These are phyloP conservation scores for Callyntrura guangdongensis DNA, from an alignment of 2,888 invertebrate species.

Conservation along the genomic window DNA sequence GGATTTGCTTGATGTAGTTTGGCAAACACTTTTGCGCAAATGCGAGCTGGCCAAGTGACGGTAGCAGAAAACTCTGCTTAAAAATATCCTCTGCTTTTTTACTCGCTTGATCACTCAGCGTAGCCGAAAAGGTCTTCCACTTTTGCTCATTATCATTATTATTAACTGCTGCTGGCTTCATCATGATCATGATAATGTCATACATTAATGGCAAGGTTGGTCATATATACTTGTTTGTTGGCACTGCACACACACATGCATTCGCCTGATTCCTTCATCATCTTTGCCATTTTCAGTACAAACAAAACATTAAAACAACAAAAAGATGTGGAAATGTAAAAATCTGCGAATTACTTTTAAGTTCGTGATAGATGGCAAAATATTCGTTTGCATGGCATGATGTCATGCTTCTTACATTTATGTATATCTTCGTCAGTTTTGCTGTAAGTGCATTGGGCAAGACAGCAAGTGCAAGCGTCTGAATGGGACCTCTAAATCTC, in stretches of 20 bases:
- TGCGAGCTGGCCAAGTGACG: too few species aligned
- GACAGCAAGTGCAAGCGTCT: too few species aligned
- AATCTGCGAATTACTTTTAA: slow-evolving; percentile 24
- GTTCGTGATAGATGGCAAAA: not conserved
- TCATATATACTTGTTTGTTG: not conserved
- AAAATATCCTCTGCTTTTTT: not conserved
- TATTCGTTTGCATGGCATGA: too few species aligned
- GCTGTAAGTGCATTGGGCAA: too few species aligned
- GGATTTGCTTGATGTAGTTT: slow-evolving; percentile 11
- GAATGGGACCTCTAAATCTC: too few species aligned
- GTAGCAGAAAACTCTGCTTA: too few species aligned
- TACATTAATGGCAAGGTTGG: not conserved
- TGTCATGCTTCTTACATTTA: too few species aligned
- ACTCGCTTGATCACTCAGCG: slow-evolving; percentile 32
- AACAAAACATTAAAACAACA: too few species aligned
- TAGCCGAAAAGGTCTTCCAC: slow-evolving; percentile 18
- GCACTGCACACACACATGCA: not conserved
- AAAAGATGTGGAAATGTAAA: slow-evolving; percentile 13
- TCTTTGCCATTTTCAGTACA: too few species aligned
- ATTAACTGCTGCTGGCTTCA: slow-evolving; percentile 15
- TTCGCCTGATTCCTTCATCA: not conserved
- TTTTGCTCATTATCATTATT: too few species aligned
- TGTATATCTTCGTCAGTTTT: too few species aligned
- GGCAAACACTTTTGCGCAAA: too few species aligned
- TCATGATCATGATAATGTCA: slow-evolving; percentile 17